Base-by-base conservation (phyloP, 2,113 vertebrate genomes). In the Glaucidium brasilianum region DNA sequence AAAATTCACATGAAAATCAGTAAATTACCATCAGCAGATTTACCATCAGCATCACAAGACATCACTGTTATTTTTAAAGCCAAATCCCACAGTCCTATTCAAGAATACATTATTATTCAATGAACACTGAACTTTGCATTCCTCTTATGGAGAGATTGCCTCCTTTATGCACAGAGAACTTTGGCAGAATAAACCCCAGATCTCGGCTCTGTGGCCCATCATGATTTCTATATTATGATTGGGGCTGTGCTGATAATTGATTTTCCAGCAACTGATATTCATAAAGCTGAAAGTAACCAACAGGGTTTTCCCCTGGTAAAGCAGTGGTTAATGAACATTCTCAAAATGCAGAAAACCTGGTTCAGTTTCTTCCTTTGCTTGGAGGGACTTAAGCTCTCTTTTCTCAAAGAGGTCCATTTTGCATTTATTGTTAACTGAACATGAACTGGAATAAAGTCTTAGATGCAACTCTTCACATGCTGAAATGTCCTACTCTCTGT, bases 11-110 rank as follows among this genome's bases (percentile, higher is more conserved):
- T 50, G 39, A 50, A 50, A 92, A 92, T 84, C 29, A 53, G 56
- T 84, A 94, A 94, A 94, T 37, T 81, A 45, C 73, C 68, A 92
- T 77, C 63, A 53, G 49, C 69, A 96, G 64, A 96, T 94, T 96
- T 87, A 76, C 71, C 82, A 94, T 78, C 73, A 95, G 35, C 56
- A 58, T 74, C 73, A 30, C 90, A 96, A 86, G 82, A 97, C 81
- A 95, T 83, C 75, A 92, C 96, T 78, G 79, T 94, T 94, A 96
- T 87, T 49, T 68, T 49, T 68, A 78, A 96, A 79, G 49, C 10
- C 29, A 79, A 92, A 91, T 94, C 62, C 21, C 58, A 69, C 12
- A 55, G 30, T 75, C 47, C 49, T 91, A 16, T 63, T 75, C 41
- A 34, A 22, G 76, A 84, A 77, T 72, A 63, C 4, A 77, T 60